A percentile compares a stretch with the other conserved stretches of the same genome.
These are phyloP conservation scores for Eupeodes luniger DNA, from an alignment of 2,888 invertebrate genomes.

Conservation along the genomic window DNA sequence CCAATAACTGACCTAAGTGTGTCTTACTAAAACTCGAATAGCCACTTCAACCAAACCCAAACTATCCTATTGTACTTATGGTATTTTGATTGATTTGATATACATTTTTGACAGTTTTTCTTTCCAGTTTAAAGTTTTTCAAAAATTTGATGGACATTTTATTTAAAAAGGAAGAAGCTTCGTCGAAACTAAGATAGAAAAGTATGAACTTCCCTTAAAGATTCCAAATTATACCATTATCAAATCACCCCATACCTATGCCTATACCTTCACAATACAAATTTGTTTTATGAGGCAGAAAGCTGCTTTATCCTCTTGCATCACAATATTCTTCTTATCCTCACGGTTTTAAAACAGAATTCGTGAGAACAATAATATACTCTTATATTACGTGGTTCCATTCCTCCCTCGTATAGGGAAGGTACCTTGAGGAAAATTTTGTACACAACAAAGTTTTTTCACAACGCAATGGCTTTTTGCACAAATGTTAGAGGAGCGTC, in stretches of 20 bases:
- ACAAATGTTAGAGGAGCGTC: conserved; percentile 23
- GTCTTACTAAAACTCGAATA: too few relatives aligned
- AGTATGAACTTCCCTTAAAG: not conserved
- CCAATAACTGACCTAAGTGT: too few relatives aligned
- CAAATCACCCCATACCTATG: not conserved
- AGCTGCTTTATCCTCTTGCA: conserved; percentile 41
- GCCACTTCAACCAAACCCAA: too few relatives aligned
- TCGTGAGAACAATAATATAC: conserved; percentile 17
- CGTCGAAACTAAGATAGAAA: too few relatives aligned
- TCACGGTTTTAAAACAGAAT: conserved; percentile 18
- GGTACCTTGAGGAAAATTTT: not conserved
- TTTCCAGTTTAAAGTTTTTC: too few relatives aligned
- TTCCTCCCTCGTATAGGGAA: not conserved
- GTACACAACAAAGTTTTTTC: not conserved
- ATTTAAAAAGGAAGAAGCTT: too few relatives aligned
- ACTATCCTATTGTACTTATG: too few relatives aligned
- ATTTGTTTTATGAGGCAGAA: conserved; percentile 55
- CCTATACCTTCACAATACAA: conserved; percentile 13
- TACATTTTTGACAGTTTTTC: too few relatives aligned
- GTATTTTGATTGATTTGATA: too few relatives aligned
- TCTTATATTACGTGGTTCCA: too few relatives aligned
- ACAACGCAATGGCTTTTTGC: conserved; percentile 51
- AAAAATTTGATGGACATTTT: too few relatives aligned
- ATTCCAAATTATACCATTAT: not conserved
- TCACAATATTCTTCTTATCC: not conserved